A percentile compares a stretch with the other conserved stretches of the same genome.
Conservation (phyloP, 1,140 invertebrate species). For the Drosophila parabipectinata region DNA sequence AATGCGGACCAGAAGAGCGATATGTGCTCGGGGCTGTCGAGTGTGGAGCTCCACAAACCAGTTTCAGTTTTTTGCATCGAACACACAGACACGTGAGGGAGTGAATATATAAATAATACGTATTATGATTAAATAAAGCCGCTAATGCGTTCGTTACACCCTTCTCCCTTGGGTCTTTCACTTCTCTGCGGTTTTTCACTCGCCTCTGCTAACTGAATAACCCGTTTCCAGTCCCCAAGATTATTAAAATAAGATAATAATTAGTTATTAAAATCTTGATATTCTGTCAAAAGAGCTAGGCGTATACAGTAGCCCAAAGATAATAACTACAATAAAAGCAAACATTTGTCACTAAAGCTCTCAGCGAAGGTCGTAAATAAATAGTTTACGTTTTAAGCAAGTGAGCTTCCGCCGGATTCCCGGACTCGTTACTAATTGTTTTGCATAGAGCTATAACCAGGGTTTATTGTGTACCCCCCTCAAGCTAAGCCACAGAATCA, state of each 20-base stretch:
- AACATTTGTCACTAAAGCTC: neutral
- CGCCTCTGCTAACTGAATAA: conserved; percentile 17
- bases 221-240: conserved; percentile 10
- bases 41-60: conserved; percentile 14
- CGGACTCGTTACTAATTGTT: conserved; percentile 21
- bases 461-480: neutral
- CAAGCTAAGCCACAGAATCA: conserved; percentile 8
- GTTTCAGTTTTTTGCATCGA: conserved; percentile 40
- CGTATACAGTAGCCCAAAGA: conserved; percentile 6
- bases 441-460: conserved; percentile 8
- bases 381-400: neutral
- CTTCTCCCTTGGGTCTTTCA: conserved; percentile 10
- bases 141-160: conserved; percentile 57
- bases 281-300: neutral
- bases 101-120: conserved; percentile 19
- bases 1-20: conserved; percentile 8
- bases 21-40: conserved; percentile 16
- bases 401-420: conserved; percentile 6
- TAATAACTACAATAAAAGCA: neutral
- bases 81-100: conserved; percentile 13
- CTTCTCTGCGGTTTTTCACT: conserved; percentile 10
- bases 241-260: neutral
- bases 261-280: neutral
- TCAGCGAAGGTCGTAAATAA: neutral
- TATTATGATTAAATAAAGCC: conserved; percentile 36